These are phyloP conservation scores for Gastrophysa polygoni DNA, from an alignment of 2,888 invertebrate species.

Conservation along the genomic window DNA sequence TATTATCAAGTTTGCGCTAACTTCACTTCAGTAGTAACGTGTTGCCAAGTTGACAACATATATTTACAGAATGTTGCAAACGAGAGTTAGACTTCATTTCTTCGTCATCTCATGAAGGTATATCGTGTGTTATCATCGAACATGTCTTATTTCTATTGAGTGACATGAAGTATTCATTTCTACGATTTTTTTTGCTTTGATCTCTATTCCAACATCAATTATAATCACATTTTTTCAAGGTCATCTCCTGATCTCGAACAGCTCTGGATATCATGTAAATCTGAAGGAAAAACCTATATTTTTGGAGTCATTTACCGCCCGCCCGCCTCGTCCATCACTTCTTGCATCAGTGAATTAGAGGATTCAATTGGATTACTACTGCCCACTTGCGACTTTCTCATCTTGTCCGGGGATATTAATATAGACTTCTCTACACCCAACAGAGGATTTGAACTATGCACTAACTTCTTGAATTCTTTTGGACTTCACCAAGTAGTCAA, in stretches of 20 bases:
- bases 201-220: too few species aligned
- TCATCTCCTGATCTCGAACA: neutral
- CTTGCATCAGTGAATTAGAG: neutral
- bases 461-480: neutral
- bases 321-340: neutral
- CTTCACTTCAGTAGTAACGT: too few species aligned
- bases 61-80: too few species aligned
- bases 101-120: too few species aligned
- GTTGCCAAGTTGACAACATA: too few species aligned
- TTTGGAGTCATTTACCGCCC: neutral
- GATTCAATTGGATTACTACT: neutral
- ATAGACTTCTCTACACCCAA: neutral
- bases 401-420: neutral
- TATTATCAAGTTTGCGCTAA: too few species aligned
- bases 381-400: slow-evolving; percentile 4
- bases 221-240: too few species aligned
- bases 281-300: neutral
- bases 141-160: too few species aligned
- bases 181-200: too few species aligned
- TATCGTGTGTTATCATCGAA: too few species aligned
- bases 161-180: too few species aligned
- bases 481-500: neutral
- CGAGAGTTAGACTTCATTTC: too few species aligned
- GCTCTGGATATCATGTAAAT: neutral
- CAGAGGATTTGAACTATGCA: neutral